Percentiles rank a stretch among this genome's conserved stretches.
Evolutionary conservation across 2,113 vertebrate species (phyloP).

Genomic region (Seriola aureovittata): DNA sequence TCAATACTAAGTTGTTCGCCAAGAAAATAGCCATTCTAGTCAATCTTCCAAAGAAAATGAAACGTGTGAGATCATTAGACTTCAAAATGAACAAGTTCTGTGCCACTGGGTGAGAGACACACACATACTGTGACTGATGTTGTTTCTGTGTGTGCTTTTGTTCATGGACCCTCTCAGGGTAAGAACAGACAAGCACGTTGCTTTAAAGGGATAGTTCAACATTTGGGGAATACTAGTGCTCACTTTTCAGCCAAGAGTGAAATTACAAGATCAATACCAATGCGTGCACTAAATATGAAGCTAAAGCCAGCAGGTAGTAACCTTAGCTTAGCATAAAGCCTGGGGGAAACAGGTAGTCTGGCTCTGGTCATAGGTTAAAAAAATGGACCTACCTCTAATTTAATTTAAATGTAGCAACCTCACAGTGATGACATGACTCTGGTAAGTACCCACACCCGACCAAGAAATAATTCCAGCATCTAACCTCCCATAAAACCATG

Average conservation of each 20-base stretch:
- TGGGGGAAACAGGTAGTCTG: too few relatives aligned
- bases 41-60: constrained; percentile 29
- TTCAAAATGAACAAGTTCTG: constrained; percentile 26
- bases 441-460: too few relatives aligned
- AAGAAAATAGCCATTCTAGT: constrained; percentile 29
- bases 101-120: not conserved
- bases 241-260: not conserved
- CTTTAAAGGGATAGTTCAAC: not conserved
- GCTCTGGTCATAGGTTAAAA: too few relatives aligned
- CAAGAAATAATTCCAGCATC: too few relatives aligned
- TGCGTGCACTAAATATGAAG: not conserved
- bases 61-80: constrained; percentile 34
- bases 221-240: not conserved
- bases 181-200: not conserved
- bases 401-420: too few relatives aligned
- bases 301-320: not conserved
- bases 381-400: too few relatives aligned
- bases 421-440: not conserved
- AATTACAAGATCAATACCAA: not conserved
- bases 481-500: not conserved
- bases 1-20: constrained; percentile 39
- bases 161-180: not conserved
- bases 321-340: not conserved
- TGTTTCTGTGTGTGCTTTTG: not conserved
- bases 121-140: not conserved